Percentiles rank a stretch among this genome's conserved stretches.
phyloP scores from a whole-genome alignment of 2,113 vertebrate genomes.

The Otolemur garnettii region DNA sequence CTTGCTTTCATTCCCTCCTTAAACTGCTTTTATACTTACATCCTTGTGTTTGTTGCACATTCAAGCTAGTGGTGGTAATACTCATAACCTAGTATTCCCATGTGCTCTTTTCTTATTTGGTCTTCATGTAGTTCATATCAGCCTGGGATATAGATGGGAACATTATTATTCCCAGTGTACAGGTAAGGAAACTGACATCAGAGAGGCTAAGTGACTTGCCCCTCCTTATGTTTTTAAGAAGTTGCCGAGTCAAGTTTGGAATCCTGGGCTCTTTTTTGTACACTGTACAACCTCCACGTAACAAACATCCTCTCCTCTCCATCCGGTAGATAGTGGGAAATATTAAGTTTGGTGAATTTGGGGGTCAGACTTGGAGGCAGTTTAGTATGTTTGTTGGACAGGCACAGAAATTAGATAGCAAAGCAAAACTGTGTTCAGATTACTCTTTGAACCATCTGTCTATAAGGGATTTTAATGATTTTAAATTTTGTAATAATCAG shows the following conservation, averaged over 20 bases:
- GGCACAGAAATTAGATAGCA: background rate
- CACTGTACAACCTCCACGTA: background rate
- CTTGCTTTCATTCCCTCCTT: background rate
- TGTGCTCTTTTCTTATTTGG: background rate
- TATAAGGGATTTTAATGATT: background rate
- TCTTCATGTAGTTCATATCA: background rate
- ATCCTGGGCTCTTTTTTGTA: background rate
- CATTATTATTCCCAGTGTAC: background rate
- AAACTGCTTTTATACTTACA: background rate
- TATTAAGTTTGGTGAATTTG: background rate
- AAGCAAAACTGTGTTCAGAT: background rate
- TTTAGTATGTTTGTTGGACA: background rate
- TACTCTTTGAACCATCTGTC: background rate
- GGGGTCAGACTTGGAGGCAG: background rate
- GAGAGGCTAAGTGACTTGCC: background rate
- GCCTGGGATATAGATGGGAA: background rate
- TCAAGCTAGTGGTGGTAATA: background rate
- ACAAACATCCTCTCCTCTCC: background rate
- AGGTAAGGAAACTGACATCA: background rate
- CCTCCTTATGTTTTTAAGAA: background rate
- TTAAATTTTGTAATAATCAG: background rate
- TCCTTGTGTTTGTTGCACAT: background rate
- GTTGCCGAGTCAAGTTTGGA: background rate
- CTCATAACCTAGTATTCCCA: background rate
- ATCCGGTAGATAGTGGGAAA: background rate